A percentile compares a stretch with the other conserved stretches of the same genome.
phyloP scores from a whole-genome alignment of 1,140 invertebrate genomes.

The Hirudo medicinalis region DNA sequence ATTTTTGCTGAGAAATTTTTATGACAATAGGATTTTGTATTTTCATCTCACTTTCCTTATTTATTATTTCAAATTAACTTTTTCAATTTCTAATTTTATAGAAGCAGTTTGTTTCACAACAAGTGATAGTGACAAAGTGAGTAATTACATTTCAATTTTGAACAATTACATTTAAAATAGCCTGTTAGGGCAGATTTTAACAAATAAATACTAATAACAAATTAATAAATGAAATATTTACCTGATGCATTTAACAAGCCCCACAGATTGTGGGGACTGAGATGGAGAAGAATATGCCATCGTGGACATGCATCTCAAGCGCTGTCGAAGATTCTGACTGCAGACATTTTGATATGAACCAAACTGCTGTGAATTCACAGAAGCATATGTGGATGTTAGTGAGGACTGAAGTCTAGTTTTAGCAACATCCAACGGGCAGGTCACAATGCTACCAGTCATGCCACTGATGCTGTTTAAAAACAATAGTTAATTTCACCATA shows the following conservation, averaged over 20 bases:
- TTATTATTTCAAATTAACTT: too few species aligned
- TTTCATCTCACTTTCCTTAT: too few species aligned
- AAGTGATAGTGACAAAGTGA: too few species aligned
- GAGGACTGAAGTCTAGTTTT: slow-evolving; percentile 72
- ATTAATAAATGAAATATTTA: neutral
- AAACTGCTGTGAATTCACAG: neutral
- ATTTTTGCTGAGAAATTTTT: too few species aligned
- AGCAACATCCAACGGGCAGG: slow-evolving; percentile 89
- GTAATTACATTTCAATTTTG: too few species aligned
- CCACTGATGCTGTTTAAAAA: slow-evolving; percentile 60
- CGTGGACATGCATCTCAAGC: neutral
- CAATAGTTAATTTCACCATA: neutral
- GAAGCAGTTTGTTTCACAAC: too few species aligned
- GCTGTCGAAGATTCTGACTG: neutral
- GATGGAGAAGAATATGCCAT: slow-evolving; percentile 2
- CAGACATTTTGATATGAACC: neutral
- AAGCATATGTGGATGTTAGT: slow-evolving; percentile 14
- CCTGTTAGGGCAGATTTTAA: too few species aligned
- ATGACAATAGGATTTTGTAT: too few species aligned
- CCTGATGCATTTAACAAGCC: neutral
- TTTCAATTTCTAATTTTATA: too few species aligned
- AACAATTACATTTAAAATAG: too few species aligned
- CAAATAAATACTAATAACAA: too few species aligned
- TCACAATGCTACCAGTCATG: slow-evolving; percentile 80
- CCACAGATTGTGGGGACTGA: neutral